Conservation (phyloP, 2,888 invertebrate species). For the Megaustenia siamemsis region DNA sequence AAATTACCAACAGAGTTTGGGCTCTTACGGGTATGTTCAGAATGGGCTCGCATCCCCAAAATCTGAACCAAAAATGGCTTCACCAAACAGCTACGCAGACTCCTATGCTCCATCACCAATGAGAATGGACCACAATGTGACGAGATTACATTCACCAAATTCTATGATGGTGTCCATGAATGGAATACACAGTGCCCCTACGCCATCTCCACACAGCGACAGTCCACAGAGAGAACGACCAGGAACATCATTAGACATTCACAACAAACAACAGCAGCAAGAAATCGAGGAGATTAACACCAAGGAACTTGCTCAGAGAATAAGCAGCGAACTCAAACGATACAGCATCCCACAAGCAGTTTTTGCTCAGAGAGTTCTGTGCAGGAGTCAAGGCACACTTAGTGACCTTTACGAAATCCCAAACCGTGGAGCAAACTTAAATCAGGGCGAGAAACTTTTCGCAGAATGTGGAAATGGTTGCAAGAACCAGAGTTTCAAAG, state of each 20-base stretch:
- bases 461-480: constrained; percentile 99
- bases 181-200: constrained; percentile 81
- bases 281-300: constrained; percentile 96
- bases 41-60: constrained; percentile 88
- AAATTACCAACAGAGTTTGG: constrained; percentile 79
- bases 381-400: constrained; percentile 98
- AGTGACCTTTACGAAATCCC: constrained; percentile 98
- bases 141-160: constrained; percentile 77
- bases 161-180: constrained; percentile 73
- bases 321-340: constrained; percentile 98
- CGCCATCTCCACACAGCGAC: constrained; percentile 81
- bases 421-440: constrained; percentile 99
- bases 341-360: constrained; percentile 99
- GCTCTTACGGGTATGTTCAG: constrained; percentile 85
- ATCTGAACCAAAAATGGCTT: constrained; percentile 83
- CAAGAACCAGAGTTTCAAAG: constrained; percentile 99
- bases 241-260: constrained; percentile 66
- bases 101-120: constrained; percentile 88
- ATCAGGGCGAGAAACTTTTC: constrained; percentile 98
- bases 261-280: constrained; percentile 75
- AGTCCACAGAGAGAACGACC: constrained; percentile 72
- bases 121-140: constrained; percentile 75
- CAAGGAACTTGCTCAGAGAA: constrained; percentile 97
- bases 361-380: constrained; percentile 98
- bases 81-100: constrained; percentile 79